Evolutionary conservation across 2,113 vertebrate species (phyloP).

Genomic region (Euleptes europaea): DNA sequence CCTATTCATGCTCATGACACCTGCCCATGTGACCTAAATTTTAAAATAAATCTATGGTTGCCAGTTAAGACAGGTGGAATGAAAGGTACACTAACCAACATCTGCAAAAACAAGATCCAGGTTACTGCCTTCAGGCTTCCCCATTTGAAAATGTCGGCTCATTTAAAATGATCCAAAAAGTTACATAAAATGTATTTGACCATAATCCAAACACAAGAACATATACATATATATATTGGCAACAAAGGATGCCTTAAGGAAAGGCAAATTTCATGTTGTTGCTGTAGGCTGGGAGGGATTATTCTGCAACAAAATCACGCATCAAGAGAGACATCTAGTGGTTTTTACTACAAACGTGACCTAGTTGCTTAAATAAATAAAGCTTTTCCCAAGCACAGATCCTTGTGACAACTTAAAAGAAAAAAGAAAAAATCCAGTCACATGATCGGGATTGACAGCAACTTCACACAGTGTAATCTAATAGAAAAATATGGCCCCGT

Average conservation of each 20-base stretch:
- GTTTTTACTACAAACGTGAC: constrained; percentile 2
- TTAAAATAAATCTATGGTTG: background rate
- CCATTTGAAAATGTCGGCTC: background rate
- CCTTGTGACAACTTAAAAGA: background rate
- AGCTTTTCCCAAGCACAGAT: background rate
- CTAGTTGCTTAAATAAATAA: background rate
- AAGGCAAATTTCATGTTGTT: background rate
- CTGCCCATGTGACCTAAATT: background rate
- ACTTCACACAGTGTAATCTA: too few relatives aligned
- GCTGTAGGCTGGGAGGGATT: background rate
- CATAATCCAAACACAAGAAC: background rate
- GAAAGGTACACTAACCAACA: background rate
- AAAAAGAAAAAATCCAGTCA: background rate
- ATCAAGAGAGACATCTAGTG: constrained; percentile 66
- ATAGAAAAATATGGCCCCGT: too few relatives aligned
- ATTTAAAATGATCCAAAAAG: background rate
- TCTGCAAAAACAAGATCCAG: constrained; percentile 1
- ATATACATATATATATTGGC: background rate
- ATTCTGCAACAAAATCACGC: constrained; percentile 9
- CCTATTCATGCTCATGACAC: background rate
- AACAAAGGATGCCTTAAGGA: accelerated
- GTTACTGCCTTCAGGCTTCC: background rate
- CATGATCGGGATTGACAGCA: too few relatives aligned
- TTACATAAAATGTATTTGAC: background rate
- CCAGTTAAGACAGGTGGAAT: background rate